phyloP scores from a whole-genome alignment of 2,113 vertebrate genomes.

The Nyctibius bracteatus region DNA sequence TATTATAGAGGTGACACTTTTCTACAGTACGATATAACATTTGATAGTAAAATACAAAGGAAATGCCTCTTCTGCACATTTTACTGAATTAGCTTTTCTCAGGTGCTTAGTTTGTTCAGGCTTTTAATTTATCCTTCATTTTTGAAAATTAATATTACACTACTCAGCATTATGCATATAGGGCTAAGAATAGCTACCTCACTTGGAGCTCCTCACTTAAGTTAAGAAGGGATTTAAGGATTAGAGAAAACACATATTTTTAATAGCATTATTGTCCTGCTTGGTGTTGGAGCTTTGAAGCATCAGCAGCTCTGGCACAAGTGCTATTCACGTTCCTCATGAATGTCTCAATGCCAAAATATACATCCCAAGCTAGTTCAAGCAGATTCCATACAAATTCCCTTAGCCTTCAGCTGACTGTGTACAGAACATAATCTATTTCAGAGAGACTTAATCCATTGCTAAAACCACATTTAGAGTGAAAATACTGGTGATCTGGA shows the following conservation, averaged over 20 bases:
- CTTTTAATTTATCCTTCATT: background rate
- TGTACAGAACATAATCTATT: background rate
- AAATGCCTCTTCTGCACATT: background rate
- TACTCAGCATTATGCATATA: background rate
- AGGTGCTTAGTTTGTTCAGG: background rate
- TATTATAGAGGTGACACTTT: background rate
- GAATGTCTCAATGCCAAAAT: constrained; percentile 5
- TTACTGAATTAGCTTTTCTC: background rate
- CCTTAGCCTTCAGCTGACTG: background rate
- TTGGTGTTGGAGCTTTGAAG: constrained; percentile 32
- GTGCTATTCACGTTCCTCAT: background rate
- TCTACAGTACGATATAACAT: background rate
- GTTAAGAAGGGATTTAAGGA: constrained; percentile 52
- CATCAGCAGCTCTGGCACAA: background rate
- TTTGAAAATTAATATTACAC: background rate
- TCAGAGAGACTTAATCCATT: constrained; percentile 42
- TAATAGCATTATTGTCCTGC: constrained; percentile 37
- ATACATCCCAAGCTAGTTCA: background rate
- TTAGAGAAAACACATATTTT: constrained; percentile 41
- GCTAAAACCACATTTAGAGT: constrained; percentile 30
- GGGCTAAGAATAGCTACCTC: constrained; percentile 23
- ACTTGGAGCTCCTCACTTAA: constrained; percentile 9
- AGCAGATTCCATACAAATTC: background rate
- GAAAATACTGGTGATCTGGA: background rate
- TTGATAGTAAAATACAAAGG: background rate